Base-by-base conservation (phyloP, 2,797 vertebrate species). In the Otolemur crassicaudatus region DNA sequence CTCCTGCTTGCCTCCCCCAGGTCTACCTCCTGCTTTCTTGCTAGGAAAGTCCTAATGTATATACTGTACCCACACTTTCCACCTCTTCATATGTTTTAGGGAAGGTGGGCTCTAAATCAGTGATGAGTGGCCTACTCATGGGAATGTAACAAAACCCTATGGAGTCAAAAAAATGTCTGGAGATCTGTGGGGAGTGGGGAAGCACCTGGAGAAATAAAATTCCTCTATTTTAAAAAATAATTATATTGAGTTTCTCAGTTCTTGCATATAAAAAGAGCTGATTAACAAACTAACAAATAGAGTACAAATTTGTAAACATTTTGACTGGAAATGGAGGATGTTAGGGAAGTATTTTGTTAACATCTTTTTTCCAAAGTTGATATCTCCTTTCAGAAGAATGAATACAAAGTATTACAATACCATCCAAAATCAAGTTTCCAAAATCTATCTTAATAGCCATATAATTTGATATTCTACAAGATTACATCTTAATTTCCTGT, bases 331-430 rank as follows among this genome's bases (percentile, higher is more conserved):
- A n/a, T 9, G 8, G 69, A 76, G 53, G 46, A 60, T 10, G 14
- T 61, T n/a, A 25, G 60, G 70, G 61, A 65, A 87, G 16, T 25
- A 46, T 27, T 22, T 53, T 22, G 23, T 75, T 69, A n/a, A 23
- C 4, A 27, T 72, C 40, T 93, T 92, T 82, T n/a, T 82, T 81
- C 91, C 60, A 67, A 81, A 76, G n/a, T 73, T 72, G 43, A 40
- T 56, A 23, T 90, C 43, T 75, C 13, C 79, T 95, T 92, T 73
- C 49, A 20, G 75, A 93, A 86, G 34, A 89, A 90, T 13, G 25
- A 92, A 69, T 31, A 40, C 7, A 56, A 17, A 34, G 7, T 58
- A 89, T 69, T 58, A 72, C 40, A 70, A 58, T 34, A n/a, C n/a
- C 29, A 20, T 53, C 25, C 34, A 70, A 43, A 93, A 90, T 63